Percentiles rank a stretch among this genome's conserved stretches.
Evolutionary conservation across 1,140 invertebrate genomes (phyloP).

Genomic region (Plectrocnemia conspersa): DNA sequence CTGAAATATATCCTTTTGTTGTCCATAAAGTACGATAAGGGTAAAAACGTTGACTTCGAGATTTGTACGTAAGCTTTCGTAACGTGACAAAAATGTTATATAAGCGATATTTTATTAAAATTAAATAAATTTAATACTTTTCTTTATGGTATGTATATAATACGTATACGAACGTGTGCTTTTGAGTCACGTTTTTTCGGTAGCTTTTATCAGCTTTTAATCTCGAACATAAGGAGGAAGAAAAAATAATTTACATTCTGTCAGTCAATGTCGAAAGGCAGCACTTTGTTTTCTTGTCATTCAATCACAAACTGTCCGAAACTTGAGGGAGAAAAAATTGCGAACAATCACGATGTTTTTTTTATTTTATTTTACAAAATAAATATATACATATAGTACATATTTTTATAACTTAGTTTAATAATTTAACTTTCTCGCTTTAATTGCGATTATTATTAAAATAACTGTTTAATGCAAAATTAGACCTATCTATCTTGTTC

Average conservation of each 20-base stretch:
- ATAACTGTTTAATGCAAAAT: background rate
- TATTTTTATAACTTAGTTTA: background rate
- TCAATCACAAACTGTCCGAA: slow-evolving; percentile 24
- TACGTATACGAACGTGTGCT: too few relatives aligned
- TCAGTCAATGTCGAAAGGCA: slow-evolving; percentile 27
- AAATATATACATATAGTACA: background rate
- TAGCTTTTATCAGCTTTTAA: slow-evolving; percentile 22
- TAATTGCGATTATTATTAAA: background rate
- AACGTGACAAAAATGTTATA: too few relatives aligned
- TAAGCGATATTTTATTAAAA: too few relatives aligned
- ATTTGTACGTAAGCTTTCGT: too few relatives aligned
- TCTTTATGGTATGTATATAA: too few relatives aligned
- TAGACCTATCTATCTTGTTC: background rate
- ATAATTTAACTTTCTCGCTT: background rate
- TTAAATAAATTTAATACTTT: too few relatives aligned
- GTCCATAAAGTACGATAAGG: too few relatives aligned
- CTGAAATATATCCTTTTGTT: too few relatives aligned
- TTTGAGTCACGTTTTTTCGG: slow-evolving; percentile 11
- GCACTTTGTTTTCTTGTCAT: slow-evolving; percentile 33
- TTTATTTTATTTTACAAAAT: background rate
- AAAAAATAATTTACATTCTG: slow-evolving; percentile 36
- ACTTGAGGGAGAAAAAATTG: slow-evolving; percentile 14
- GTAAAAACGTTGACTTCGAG: too few relatives aligned
- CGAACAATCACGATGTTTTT: too few relatives aligned
- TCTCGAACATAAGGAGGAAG: slow-evolving; percentile 15